Percentiles rank a stretch among this genome's conserved stretches.
Evolutionary conservation across 23 tunicate species (phyloP).

Genomic region (Trididemnum clinides): DNA sequence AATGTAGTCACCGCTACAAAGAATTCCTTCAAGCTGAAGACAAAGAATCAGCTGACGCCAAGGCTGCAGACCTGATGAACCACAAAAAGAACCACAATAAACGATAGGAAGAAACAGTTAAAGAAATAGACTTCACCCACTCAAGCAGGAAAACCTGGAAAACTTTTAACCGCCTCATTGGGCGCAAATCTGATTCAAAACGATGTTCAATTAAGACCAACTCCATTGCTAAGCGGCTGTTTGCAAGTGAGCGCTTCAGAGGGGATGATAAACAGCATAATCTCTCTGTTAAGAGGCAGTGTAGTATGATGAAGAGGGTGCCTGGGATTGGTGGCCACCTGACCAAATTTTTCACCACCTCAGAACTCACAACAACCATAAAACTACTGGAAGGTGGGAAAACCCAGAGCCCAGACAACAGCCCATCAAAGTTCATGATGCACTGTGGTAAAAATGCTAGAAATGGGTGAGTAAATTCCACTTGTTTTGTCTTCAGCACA

Average conservation of each 20-base stretch:
- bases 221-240: background rate
- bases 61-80: conserved; percentile 9
- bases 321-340: conserved; percentile 3
- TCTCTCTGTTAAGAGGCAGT: background rate
- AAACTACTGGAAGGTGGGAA: too few relatives aligned
- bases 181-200: too few relatives aligned
- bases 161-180: conserved; percentile 11
- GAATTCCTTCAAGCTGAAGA: background rate
- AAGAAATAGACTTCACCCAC: background rate
- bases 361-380: too few relatives aligned
- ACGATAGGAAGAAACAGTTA: background rate
- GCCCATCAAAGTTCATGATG: background rate
- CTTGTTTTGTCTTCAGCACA: too few relatives aligned
- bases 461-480: background rate
- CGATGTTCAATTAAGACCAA: background rate
- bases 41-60: too few relatives aligned
- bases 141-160: background rate
- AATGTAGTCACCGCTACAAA: background rate
- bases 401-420: too few relatives aligned
- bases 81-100: too few relatives aligned
- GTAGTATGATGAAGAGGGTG: background rate
- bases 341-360: too few relatives aligned
- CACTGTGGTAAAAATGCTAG: background rate
- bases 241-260: background rate
- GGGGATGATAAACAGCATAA: background rate